Conservation (phyloP, 2,113 vertebrate genomes). For the Quiscalus mexicanus region DNA sequence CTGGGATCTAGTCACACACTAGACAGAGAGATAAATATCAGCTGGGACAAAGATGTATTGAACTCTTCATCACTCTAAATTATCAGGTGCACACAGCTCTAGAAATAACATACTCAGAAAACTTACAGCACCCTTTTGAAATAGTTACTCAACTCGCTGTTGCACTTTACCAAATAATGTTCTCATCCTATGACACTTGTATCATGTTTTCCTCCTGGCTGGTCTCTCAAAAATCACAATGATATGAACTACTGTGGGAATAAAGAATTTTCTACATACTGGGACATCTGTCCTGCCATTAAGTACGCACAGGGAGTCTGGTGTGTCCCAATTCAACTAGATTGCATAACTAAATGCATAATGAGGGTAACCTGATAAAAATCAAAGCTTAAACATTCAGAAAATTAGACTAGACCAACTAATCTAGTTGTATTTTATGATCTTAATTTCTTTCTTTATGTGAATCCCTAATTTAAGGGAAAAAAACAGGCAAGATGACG, state of each 20-base stretch:
- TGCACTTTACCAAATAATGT: neutral
- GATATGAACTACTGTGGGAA: neutral
- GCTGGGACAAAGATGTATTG: slow-evolving; percentile 11
- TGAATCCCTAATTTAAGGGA: neutral
- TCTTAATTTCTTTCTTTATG: neutral
- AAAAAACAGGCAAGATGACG: neutral
- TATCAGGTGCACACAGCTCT: slow-evolving; percentile 14
- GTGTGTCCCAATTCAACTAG: neutral
- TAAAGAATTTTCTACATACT: neutral
- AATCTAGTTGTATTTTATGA: neutral
- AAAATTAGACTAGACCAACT: neutral
- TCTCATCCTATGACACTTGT: neutral
- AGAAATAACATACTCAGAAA: slow-evolving; percentile 38
- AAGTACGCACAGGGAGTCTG: neutral
- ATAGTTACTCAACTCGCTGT: slow-evolving; percentile 18
- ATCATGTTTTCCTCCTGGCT: neutral
- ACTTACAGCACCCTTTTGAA: neutral
- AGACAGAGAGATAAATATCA: slow-evolving; percentile 60
- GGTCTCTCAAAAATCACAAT: neutral
- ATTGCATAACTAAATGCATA: neutral
- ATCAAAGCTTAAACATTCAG: neutral
- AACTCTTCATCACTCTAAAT: slow-evolving; percentile 63
- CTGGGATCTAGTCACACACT: slow-evolving; percentile 13
- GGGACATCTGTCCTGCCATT: neutral
- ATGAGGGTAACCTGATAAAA: neutral